A percentile compares a stretch with the other conserved stretches of the same genome.
phyloP scores from a whole-genome alignment of 2,797 vertebrate genomes.

The Coregonus sp. region DNA sequence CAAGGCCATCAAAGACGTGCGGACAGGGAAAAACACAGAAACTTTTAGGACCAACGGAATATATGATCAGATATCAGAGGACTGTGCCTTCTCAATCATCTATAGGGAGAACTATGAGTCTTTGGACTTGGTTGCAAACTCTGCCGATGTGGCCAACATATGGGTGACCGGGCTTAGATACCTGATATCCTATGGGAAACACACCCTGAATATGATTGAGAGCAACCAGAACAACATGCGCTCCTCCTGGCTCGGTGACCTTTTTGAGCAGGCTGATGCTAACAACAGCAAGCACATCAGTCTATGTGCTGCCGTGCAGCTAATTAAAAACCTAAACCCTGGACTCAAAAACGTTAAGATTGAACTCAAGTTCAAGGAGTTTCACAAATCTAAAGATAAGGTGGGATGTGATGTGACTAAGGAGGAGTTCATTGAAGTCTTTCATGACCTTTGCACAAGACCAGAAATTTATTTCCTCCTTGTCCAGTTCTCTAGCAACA shows the following conservation, averaged over 20 bases:
- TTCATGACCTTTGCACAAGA: constrained; percentile 96
- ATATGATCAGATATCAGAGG: constrained; percentile 98
- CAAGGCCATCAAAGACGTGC: constrained; percentile 94
- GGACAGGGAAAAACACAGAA: constrained; percentile 96
- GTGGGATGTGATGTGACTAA: constrained; percentile 82
- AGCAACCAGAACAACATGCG: constrained; percentile 95
- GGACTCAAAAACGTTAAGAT: constrained; percentile 96
- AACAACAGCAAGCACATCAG: constrained; percentile 81
- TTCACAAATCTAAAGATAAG: constrained; percentile 94
- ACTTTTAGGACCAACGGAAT: constrained; percentile 96
- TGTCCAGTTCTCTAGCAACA: constrained; percentile 99
- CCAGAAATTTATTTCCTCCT: constrained; percentile 99
- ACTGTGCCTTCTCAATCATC: constrained; percentile 94
- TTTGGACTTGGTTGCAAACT: constrained; percentile 95
- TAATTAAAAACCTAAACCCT: constrained; percentile 89
- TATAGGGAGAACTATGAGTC: constrained; percentile 97
- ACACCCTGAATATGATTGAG: constrained; percentile 94
- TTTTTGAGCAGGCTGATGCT: constrained; percentile 85
- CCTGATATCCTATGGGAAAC: constrained; percentile 96
- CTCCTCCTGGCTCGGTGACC: constrained; percentile 92
- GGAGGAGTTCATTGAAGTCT: constrained; percentile 96
- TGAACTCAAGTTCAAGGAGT: constrained; percentile 96
- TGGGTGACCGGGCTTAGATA: constrained; percentile 98
- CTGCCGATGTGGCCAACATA: constrained; percentile 94
- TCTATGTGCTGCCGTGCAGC: constrained; percentile 86